Evolutionary conservation across 2,797 vertebrate genomes (phyloP).

Genomic region (Spinus pinus): DNA sequence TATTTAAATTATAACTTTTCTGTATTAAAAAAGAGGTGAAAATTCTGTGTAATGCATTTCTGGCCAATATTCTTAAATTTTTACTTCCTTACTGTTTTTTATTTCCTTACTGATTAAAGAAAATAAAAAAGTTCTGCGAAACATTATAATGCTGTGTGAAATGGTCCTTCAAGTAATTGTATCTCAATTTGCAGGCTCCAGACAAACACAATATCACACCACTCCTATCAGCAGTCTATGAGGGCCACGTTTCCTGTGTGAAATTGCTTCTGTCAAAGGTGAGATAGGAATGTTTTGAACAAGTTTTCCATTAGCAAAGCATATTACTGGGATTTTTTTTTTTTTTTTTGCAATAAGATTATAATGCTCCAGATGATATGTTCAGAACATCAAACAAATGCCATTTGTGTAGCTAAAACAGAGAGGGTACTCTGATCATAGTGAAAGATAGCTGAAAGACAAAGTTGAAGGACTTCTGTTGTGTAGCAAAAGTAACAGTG

Average conservation of each 20-base stretch:
- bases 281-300: slow-evolving; percentile 11
- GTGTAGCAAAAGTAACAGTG: not conserved
- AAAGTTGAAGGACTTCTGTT: not conserved
- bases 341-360: not conserved
- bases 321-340: not conserved
- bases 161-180: not conserved
- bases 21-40: not conserved
- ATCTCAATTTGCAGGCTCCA: slow-evolving; percentile 79
- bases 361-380: not conserved
- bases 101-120: not conserved
- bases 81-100: not conserved
- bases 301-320: not conserved
- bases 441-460: not conserved
- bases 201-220: slow-evolving; percentile 94
- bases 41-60: not conserved
- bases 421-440: not conserved
- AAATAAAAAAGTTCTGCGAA: not conserved
- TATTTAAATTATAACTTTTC: not conserved
- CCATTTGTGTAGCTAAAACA: not conserved
- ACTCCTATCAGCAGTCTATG: slow-evolving; percentile 88
- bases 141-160: not conserved
- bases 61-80: not conserved
- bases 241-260: slow-evolving; percentile 88
- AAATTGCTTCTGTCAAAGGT: slow-evolving; percentile 95
- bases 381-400: not conserved